These are phyloP conservation scores for Vollenhovia emeryi DNA, from an alignment of 1,140 invertebrate genomes.

Conservation along the genomic window DNA sequence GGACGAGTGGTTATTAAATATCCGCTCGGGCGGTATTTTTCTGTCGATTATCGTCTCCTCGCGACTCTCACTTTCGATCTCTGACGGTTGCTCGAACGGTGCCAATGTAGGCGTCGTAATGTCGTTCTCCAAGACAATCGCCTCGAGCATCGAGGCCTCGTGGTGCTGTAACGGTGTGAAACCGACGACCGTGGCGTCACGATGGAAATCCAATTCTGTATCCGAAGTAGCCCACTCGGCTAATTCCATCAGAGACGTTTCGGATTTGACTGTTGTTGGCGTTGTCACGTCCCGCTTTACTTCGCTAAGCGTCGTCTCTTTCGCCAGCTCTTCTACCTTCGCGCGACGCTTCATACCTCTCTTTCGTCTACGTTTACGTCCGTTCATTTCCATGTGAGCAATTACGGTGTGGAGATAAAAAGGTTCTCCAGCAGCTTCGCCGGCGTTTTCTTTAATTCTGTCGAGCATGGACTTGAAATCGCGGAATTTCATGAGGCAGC, in stretches of 20 bases:
- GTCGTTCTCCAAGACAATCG: slow-evolving; percentile 76
- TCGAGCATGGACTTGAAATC: slow-evolving; percentile 68
- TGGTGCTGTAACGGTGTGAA: slow-evolving; percentile 73
- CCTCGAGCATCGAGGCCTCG: slow-evolving; percentile 77
- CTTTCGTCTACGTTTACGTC: slow-evolving; percentile 42
- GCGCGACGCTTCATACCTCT: slow-evolving; percentile 27
- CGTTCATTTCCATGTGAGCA: slow-evolving; percentile 72
- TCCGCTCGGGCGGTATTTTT: slow-evolving; percentile 64
- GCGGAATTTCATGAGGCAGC: slow-evolving; percentile 76
- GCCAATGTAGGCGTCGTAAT: slow-evolving; percentile 71
- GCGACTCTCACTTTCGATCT: not conserved
- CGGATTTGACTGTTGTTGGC: not conserved
- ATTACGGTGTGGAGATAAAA: slow-evolving; percentile 79
- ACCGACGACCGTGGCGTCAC: slow-evolving; percentile 61
- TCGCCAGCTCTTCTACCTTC: not conserved
- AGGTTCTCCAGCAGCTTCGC: slow-evolving; percentile 56
- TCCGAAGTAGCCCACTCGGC: slow-evolving; percentile 71
- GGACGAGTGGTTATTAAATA: slow-evolving; percentile 68
- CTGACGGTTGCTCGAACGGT: slow-evolving; percentile 66
- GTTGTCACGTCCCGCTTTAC: not conserved
- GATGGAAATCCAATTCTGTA: slow-evolving; percentile 27
- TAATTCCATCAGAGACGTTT: slow-evolving; percentile 76
- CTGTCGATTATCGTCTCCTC: not conserved
- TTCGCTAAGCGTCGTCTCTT: not conserved
- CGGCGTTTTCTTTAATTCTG: slow-evolving; percentile 73